These are phyloP conservation scores for Caenorhabditis becei DNA, from an alignment of 2,888 invertebrate species.

Conservation along the genomic window DNA sequence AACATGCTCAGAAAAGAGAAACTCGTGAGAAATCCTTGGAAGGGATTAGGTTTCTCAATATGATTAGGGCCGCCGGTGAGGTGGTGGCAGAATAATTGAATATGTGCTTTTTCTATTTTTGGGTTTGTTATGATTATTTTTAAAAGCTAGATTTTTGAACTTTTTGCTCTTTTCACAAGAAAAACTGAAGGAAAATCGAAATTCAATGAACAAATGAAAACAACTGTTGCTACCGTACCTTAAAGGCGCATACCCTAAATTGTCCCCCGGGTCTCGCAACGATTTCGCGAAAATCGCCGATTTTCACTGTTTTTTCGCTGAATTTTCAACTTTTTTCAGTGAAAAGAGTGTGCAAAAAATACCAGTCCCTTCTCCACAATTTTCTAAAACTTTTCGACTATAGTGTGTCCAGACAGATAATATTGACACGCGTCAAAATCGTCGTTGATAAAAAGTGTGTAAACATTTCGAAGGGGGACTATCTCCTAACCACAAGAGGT, in stretches of 20 bases:
- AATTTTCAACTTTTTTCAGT: no score
- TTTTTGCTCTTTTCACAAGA: background rate
- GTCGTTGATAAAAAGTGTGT: no score
- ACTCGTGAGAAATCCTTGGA: background rate
- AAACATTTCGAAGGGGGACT: no score
- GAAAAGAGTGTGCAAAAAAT: no score
- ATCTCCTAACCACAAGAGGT: no score
- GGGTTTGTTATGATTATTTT: background rate
- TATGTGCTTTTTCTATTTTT: background rate
- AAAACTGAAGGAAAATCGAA: background rate
- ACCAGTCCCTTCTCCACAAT: no score
- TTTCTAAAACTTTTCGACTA: no score
- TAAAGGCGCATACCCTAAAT: background rate
- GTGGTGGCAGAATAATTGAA: background rate
- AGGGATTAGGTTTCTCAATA: constrained; percentile 1
- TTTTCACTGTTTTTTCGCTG: no score
- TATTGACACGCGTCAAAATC: no score
- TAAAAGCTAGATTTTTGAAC: background rate
- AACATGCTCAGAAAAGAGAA: background rate
- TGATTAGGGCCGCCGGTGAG: background rate
- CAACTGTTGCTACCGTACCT: background rate
- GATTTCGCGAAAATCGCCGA: no score
- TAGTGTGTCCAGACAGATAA: no score
- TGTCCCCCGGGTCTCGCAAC: no score
- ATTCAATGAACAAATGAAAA: background rate